Evolutionary conservation across 2,113 vertebrate genomes (phyloP), one percentile per base, ranked within the genome.

Genomic region (Nansenia antarctica): DNA sequence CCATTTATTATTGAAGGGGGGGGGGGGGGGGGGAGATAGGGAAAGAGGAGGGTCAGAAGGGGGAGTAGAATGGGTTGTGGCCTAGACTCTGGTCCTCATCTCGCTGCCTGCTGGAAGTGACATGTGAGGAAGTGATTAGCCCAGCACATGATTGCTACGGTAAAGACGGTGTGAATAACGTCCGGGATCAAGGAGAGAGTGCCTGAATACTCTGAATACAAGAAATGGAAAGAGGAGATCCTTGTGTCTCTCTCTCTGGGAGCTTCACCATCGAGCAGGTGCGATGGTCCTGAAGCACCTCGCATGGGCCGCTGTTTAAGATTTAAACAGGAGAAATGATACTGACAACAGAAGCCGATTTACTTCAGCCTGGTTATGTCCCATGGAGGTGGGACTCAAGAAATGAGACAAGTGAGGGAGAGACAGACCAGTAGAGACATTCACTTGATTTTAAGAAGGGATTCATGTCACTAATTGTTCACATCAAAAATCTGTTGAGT

Each of bases 1-100:
- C 47, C 79, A 92, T 95, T 80, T 88, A 94, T 94, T 93, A 94
- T 93, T 93, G 85, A 94, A 74, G 72, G 88, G 79, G 74, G 78
- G 83, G 89, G 89, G 88, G 86, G 81, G 87, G 84, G 88, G 83
- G 86, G 83, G 83, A 85, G 87, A 81, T n/a, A n/a, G n/a, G n/a
- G n/a, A n/a, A n/a, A n/a, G n/a, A n/a, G n/a, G n/a, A n/a, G 89
- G 85, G 88, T 88, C 77, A 79, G 80, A 77, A 77, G 67, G 27
- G 15, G 3, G 58, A 57, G 37, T 27, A 24, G 15, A 34, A 59
- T 2, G 54, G 69, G 65, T 24, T 57, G 30, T 83, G 76, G 74
- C 53, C 73, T 82, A 76, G 76, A 63, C 20, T 52, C 57, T 20
- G 47, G 53, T 62, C 59, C 45, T 37, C 42, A 57, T 42, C 59